Evolutionary conservation across 2,113 vertebrate species (phyloP).

Genomic region (Phycodurus eques): DNA sequence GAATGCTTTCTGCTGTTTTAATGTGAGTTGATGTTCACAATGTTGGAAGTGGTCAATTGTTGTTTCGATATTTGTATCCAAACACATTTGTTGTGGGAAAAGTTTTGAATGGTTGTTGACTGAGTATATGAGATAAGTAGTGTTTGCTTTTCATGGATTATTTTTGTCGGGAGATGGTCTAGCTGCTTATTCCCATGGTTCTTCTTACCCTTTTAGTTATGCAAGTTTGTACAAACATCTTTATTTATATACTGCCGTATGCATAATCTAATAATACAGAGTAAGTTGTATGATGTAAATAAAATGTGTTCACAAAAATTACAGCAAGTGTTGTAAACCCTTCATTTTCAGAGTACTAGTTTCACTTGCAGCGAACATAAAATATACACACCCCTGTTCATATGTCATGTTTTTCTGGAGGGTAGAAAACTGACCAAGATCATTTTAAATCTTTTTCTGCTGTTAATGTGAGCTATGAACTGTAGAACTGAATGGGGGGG

Average conservation of each 20-base stretch:
- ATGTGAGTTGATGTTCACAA: slow-evolving; percentile 45
- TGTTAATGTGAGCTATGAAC: too few relatives aligned
- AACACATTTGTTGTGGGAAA: slow-evolving; percentile 25
- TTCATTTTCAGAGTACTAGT: background rate
- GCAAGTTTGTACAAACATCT: slow-evolving; percentile 88
- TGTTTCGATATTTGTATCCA: slow-evolving; percentile 16
- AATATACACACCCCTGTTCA: too few relatives aligned
- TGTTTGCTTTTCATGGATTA: slow-evolving; percentile 25
- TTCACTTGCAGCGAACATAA: background rate
- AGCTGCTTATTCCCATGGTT: slow-evolving; percentile 43
- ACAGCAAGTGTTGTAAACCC: background rate
- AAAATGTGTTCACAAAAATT: slow-evolving; percentile 89
- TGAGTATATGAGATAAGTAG: slow-evolving; percentile 39
- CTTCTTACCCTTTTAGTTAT: slow-evolving; percentile 75
- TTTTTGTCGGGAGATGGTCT: slow-evolving; percentile 24
- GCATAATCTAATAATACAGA: slow-evolving; percentile 86
- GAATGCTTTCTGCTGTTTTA: slow-evolving; percentile 50
- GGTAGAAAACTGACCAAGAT: too few relatives aligned
- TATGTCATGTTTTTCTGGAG: too few relatives aligned
- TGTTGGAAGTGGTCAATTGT: slow-evolving; percentile 15
- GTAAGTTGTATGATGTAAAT: slow-evolving; percentile 95
- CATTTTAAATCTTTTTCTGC: too few relatives aligned
- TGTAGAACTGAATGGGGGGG: too few relatives aligned
- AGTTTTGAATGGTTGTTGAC: slow-evolving; percentile 7
- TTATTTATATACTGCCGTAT: slow-evolving; percentile 93